Evolutionary conservation across 1,140 invertebrate species (phyloP).

Genomic region (Linepithema humile): DNA sequence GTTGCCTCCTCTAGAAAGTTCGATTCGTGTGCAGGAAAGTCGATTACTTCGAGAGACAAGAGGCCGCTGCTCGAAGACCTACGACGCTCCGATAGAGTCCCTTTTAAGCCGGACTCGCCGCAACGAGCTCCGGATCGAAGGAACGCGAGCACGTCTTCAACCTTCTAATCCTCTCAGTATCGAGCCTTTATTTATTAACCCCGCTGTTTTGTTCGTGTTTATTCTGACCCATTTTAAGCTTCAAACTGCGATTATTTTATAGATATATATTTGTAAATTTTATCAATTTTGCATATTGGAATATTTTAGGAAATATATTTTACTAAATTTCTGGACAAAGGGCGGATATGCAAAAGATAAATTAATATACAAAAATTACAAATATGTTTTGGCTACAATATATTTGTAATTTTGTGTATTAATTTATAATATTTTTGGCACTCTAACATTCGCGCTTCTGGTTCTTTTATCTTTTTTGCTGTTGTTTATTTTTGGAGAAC

Average conservation of each 20-base stretch:
- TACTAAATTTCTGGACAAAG: not conserved
- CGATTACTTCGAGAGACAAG: constrained; percentile 58
- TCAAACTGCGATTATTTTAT: not conserved
- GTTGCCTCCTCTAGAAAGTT: constrained; percentile 60
- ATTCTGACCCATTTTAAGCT: not conserved
- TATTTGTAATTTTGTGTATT: too few relatives aligned
- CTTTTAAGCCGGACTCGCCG: constrained; percentile 57
- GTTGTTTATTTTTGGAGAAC: too few relatives aligned
- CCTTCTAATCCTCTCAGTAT: constrained; percentile 1
- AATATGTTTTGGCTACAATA: too few relatives aligned
- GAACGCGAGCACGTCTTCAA: constrained; percentile 26
- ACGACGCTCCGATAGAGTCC: constrained; percentile 52
- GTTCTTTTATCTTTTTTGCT: too few relatives aligned
- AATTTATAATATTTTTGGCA: too few relatives aligned
- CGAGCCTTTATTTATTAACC: not conserved
- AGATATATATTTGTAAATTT: not conserved
- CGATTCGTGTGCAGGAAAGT: constrained; percentile 66
- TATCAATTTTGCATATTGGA: not conserved
- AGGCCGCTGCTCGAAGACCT: constrained; percentile 57
- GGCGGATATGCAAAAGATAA: too few relatives aligned
- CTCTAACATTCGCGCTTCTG: too few relatives aligned
- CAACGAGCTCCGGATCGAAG: constrained; percentile 30
- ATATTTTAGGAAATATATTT: not conserved
- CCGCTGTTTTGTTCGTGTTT: not conserved
- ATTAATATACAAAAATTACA: too few relatives aligned